These are phyloP conservation scores for Calliopum simillimum DNA, from an alignment of 2,888 invertebrate genomes.

Conservation along the genomic window DNA sequence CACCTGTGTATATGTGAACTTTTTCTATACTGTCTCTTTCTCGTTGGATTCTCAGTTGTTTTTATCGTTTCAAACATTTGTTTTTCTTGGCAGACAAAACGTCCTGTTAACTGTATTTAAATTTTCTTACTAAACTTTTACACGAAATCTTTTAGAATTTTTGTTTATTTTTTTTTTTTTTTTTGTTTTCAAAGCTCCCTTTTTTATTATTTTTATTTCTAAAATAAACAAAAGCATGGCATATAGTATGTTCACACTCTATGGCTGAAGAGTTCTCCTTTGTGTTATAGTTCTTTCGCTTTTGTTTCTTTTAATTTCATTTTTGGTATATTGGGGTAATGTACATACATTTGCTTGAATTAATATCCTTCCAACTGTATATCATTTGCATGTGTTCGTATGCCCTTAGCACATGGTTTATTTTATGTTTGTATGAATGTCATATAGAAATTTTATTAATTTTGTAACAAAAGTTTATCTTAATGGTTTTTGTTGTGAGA, in stretches of 20 bases:
- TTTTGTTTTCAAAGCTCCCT: not conserved
- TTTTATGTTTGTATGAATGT: too few species aligned
- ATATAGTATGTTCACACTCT: not conserved
- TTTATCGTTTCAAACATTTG: conserved; percentile 12
- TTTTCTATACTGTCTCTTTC: not conserved
- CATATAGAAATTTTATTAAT: too few species aligned
- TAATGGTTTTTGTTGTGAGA: too few species aligned
- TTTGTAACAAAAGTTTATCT: too few species aligned
- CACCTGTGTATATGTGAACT: not conserved
- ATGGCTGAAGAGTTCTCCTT: too few species aligned
- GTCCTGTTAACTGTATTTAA: conserved; percentile 12
- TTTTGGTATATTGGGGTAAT: too few species aligned
- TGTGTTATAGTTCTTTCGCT: too few species aligned
- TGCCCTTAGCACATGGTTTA: too few species aligned
- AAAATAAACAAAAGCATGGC: conserved; percentile 11
- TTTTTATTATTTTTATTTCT: not conserved
- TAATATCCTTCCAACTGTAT: too few species aligned
- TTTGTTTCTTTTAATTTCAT: too few species aligned
- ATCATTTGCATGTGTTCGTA: too few species aligned
- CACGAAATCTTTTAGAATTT: conserved; percentile 1
- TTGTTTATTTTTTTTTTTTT: not conserved
- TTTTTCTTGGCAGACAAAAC: not conserved
- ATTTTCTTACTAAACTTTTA: conserved; percentile 9
- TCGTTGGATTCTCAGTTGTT: not conserved
- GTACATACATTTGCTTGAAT: too few species aligned